Evolutionary conservation across 2,888 invertebrate species (phyloP).

Genomic region (Biston stratarius): DNA sequence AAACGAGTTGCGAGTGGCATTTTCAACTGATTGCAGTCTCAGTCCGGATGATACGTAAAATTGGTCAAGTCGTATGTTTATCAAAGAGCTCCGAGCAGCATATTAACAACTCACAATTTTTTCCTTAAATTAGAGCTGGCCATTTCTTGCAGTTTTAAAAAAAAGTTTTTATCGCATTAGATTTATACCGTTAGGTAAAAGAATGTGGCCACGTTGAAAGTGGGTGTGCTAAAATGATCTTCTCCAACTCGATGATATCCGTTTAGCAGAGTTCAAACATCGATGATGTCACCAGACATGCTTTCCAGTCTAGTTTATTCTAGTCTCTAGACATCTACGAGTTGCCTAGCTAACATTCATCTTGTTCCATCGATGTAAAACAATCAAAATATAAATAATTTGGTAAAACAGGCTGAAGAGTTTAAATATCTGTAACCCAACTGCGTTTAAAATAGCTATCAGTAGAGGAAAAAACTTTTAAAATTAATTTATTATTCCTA

Average conservation of each 20-base stretch:
- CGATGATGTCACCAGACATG: background rate
- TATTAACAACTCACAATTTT: too few species aligned
- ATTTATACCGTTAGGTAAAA: background rate
- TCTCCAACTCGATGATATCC: background rate
- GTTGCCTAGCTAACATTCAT: background rate
- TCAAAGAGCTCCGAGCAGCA: too few species aligned
- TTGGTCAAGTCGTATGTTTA: too few species aligned
- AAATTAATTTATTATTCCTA: too few species aligned
- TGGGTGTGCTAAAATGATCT: constrained; percentile 20
- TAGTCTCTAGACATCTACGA: background rate
- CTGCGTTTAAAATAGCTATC: too few species aligned
- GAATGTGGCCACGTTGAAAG: background rate
- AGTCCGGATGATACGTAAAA: too few species aligned
- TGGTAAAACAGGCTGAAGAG: too few species aligned
- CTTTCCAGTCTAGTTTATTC: background rate
- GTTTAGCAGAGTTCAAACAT: background rate
- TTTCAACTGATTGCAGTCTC: too few species aligned
- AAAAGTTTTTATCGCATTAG: background rate
- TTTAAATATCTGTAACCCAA: too few species aligned
- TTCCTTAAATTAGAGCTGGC: too few species aligned
- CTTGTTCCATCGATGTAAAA: background rate
- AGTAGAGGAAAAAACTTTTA: too few species aligned
- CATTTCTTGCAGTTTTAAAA: background rate
- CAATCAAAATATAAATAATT: background rate
- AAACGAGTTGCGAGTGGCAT: too few species aligned